phyloP scores from a whole-genome alignment of 1,140 invertebrate genomes.

The Nylanderia fulva region DNA sequence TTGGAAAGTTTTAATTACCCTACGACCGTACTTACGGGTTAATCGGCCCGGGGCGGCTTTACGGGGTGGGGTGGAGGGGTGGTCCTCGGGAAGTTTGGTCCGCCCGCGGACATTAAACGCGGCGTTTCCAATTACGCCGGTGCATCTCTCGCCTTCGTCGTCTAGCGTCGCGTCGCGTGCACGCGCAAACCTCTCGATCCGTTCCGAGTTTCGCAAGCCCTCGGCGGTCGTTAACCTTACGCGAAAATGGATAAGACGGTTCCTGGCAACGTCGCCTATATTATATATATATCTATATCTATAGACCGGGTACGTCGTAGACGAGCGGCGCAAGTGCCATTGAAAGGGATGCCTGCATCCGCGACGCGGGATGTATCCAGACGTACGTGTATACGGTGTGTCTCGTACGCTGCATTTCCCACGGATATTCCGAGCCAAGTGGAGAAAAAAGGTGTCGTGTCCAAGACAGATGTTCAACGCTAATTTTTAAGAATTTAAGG shows the following conservation, averaged over 20 bases:
- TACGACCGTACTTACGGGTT: constrained; percentile 20
- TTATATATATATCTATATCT: too few species aligned
- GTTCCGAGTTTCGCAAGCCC: constrained; percentile 63
- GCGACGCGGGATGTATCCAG: neutral
- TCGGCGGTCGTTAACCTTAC: constrained; percentile 73
- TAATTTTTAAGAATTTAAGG: too few species aligned
- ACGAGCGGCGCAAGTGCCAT: neutral
- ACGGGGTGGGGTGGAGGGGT: too few species aligned
- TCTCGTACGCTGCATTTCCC: neutral
- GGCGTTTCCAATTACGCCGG: constrained; percentile 59
- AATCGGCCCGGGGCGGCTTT: constrained; percentile 33
- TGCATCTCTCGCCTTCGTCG: neutral
- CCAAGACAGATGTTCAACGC: too few species aligned
- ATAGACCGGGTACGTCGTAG: constrained; percentile 29
- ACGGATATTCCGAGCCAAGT: neutral
- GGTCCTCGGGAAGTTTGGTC: constrained; percentile 34
- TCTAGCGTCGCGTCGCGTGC: neutral
- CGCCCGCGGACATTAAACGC: constrained; percentile 37
- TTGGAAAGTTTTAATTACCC: constrained; percentile 55
- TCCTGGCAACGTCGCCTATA: constrained; percentile 64
- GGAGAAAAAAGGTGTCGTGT: too few species aligned
- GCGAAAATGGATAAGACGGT: constrained; percentile 76
- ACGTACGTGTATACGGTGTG: too few species aligned
- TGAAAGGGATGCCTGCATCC: constrained; percentile 6
- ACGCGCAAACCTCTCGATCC: constrained; percentile 26